A percentile compares a stretch with the other conserved stretches of the same genome.
Conservation (phyloP, 2,888 invertebrate species). For the Fragum sueziense region DNA sequence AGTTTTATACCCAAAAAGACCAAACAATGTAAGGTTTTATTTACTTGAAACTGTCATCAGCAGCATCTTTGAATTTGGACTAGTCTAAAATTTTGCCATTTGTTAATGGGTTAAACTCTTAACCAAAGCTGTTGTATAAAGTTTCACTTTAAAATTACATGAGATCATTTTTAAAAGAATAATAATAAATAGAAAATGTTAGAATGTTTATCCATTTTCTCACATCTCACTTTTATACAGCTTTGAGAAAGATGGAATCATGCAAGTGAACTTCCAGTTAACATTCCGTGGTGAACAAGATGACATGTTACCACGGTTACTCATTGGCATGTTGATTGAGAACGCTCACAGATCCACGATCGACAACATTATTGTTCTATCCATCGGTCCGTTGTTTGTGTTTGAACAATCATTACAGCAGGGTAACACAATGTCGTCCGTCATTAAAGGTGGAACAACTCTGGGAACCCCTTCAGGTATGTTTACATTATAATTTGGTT, state of each 20-base stretch:
- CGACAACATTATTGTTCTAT: constrained; percentile 57
- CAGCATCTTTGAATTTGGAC: too few relatives aligned
- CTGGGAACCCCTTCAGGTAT: constrained; percentile 47
- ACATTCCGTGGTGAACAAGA: constrained; percentile 65
- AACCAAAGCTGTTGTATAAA: too few relatives aligned
- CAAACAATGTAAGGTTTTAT: too few relatives aligned
- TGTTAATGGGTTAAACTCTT: too few relatives aligned
- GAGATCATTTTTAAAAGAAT: too few relatives aligned
- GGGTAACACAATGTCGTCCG: constrained; percentile 43
- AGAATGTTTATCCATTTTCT: too few relatives aligned
- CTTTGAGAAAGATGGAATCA: constrained; percentile 29
- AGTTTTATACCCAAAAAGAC: too few relatives aligned
- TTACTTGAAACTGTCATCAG: too few relatives aligned
- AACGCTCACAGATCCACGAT: constrained; percentile 63
- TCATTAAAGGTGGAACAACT: constrained; percentile 45
- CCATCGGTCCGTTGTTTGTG: constrained; percentile 62
- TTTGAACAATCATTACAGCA: constrained; percentile 63
- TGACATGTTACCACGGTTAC: constrained; percentile 48
- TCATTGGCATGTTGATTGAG: constrained; percentile 64
- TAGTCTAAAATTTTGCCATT: too few relatives aligned
- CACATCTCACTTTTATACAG: too few relatives aligned
- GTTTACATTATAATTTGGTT: background rate
- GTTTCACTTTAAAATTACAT: too few relatives aligned
- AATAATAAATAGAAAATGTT: too few relatives aligned
- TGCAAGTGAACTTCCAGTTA: constrained; percentile 63